These are phyloP conservation scores for Hypocryptadius cinnamomeus DNA, from an alignment of 2,113 vertebrate genomes.

Conservation along the genomic window DNA sequence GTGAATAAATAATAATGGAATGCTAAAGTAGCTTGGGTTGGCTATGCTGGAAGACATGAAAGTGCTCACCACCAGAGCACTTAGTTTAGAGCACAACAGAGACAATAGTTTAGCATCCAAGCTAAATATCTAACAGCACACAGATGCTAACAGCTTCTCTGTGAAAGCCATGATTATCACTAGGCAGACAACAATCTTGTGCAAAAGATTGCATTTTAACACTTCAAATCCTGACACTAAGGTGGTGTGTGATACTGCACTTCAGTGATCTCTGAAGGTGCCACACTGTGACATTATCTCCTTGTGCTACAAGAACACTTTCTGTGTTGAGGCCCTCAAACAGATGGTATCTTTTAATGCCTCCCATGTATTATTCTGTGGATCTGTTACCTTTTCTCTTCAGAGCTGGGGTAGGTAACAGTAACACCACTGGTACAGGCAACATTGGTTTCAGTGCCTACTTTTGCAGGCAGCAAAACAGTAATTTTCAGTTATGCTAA, in stretches of 20 bases:
- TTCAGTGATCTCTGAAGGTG: neutral
- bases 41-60: neutral
- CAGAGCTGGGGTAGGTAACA: neutral
- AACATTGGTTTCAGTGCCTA: neutral
- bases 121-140: no score
- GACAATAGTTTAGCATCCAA: neutral
- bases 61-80: neutral
- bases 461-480: fast-evolving
- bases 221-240: neutral
- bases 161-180: neutral
- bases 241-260: neutral
- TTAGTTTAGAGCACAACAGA: no score
- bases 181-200: neutral
- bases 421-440: neutral
- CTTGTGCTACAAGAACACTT: neutral
- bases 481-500: neutral
- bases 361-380: neutral
- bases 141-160: neutral
- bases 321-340: neutral
- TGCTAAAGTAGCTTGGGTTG: neutral
- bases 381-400: neutral
- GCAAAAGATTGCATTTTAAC: neutral
- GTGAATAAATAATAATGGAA: neutral
- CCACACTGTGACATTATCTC: neutral
- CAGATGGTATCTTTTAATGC: neutral